These are phyloP conservation scores for Pedetes capensis DNA, from an alignment of 2,113 vertebrate genomes.

Conservation along the genomic window DNA sequence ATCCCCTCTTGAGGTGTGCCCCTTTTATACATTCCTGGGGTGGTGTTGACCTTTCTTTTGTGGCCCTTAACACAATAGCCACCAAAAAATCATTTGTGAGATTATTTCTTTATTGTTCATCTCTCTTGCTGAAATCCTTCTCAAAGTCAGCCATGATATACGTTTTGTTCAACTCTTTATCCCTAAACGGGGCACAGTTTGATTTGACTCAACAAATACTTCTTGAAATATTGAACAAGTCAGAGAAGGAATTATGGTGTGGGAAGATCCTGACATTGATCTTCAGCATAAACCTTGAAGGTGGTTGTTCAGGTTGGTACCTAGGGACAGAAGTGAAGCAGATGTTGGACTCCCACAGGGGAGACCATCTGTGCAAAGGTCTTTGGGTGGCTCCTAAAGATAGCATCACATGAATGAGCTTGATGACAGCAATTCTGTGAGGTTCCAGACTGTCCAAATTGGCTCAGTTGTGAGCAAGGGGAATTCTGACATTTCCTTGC, in stretches of 20 bases:
- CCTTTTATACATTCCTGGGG: neutral
- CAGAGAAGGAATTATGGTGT: neutral
- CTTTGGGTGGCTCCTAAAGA: neutral
- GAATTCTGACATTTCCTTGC: neutral
- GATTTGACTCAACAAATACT: neutral
- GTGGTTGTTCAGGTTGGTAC: neutral
- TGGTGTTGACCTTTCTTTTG: neutral
- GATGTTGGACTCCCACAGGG: neutral
- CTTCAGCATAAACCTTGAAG: neutral
- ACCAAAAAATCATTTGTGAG: neutral
- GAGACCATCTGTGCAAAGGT: neutral
- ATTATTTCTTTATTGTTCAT: neutral
- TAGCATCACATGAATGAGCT: neutral
- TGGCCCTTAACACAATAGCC: neutral
- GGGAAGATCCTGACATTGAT: too few species aligned
- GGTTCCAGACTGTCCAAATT: neutral
- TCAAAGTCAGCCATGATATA: neutral
- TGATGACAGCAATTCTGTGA: neutral
- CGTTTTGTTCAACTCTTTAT: neutral
- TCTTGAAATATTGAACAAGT: neutral
- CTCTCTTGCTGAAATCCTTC: neutral
- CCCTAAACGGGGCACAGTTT: neutral
- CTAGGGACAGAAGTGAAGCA: neutral
- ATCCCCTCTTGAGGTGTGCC: neutral
- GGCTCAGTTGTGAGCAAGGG: neutral